Evolutionary conservation across 1,140 invertebrate species (phyloP), one percentile per base, ranked within the genome.

Genomic region (Sinella curviseta): DNA sequence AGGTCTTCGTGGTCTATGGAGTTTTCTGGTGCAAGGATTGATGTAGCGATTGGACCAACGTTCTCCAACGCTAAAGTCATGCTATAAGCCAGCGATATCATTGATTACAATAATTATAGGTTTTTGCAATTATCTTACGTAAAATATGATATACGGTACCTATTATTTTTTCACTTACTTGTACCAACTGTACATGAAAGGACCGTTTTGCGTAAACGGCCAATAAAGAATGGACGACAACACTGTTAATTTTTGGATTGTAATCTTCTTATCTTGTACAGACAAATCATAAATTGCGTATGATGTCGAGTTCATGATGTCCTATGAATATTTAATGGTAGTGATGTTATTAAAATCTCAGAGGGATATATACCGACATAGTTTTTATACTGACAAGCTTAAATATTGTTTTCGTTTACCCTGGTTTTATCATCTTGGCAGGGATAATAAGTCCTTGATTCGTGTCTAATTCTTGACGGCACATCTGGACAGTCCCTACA

Each of bases 171-270:
- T 54, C 28, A 30, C 39, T 79, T 80, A 83, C 83, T 81, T 83
- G 24, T 79, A 54, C 81, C 81, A 83, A 74, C 67, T 82, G 79
- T 80, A 83, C 24, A 77, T 70, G 36, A 77, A 82, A 2, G 81
- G 78, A 20, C 77, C 57, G 17, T 77, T 80, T 17, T 70, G 31
- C 0, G 83, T 83, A 54, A 83, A 82, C 3, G 83, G 83, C 83
- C 83, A 83, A 34, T 79, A 81, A 28, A 83, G 81, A 57, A 83
- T 77, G 0, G 83, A 83, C 33, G 83, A 83, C 24, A 77, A 77
- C 0, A 82, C 26, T 0, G 31, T 60, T 0, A 83, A 4, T 60
- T 79, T 70, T 55, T 80, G 77, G 0, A 82, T 65, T n/a, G 39
- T 76, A 17, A 77, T 54, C 24, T 77, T 48, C 20, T 8, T 57